These are phyloP conservation scores for Dipodomys stephensi DNA, from an alignment of 2,113 vertebrate genomes.

Conservation along the genomic window DNA sequence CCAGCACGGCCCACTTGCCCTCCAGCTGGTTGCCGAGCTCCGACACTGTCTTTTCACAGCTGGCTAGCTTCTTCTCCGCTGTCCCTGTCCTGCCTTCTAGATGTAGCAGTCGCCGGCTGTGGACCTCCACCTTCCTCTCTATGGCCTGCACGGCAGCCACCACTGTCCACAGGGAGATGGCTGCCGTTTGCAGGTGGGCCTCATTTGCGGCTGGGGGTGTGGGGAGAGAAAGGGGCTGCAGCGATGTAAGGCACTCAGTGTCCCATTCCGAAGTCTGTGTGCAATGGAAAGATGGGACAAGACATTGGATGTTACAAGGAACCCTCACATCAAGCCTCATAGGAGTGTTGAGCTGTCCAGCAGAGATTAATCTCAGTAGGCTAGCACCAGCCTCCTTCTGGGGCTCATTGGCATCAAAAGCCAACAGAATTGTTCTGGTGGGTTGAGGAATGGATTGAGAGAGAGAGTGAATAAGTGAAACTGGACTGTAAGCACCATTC, in stretches of 20 bases:
- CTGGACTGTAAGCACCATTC: not conserved
- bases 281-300: conserved; percentile 1
- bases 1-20: conserved; percentile 87
- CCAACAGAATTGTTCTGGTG: not conserved
- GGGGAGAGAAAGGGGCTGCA: conserved; percentile 83
- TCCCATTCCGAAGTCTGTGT: conserved; percentile 89
- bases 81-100: conserved; percentile 86
- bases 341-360: not conserved
- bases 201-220: conserved; percentile 83
- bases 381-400: not conserved
- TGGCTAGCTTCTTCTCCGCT: conserved; percentile 87
- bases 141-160: conserved; percentile 89
- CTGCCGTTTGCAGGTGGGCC: conserved; percentile 85
- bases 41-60: conserved; percentile 86
- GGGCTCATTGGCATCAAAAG: not conserved
- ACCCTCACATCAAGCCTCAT: not conserved
- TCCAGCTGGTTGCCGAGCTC: conserved; percentile 88
- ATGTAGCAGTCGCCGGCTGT: conserved; percentile 87
- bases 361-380: not conserved
- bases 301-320: not conserved
- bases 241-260: conserved; percentile 84
- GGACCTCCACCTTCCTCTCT: conserved; percentile 88
- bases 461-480: conserved; percentile 1
- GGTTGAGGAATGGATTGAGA: not conserved
- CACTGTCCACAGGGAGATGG: conserved; percentile 89